Evolutionary conservation across 2,113 vertebrate species (phyloP).

Genomic region (Chiloscyllium plagiosum): DNA sequence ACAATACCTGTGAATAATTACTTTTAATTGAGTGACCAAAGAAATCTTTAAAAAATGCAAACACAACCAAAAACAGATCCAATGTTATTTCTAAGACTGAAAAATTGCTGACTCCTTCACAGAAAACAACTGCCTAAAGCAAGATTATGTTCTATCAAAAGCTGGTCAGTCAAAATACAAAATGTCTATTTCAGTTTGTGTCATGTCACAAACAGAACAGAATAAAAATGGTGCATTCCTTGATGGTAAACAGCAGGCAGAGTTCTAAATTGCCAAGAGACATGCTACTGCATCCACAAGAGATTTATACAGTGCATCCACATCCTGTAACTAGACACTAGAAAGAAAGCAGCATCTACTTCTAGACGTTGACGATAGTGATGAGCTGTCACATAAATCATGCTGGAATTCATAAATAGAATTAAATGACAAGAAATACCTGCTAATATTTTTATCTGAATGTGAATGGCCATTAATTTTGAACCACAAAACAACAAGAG

Average conservation of each 20-base stretch:
- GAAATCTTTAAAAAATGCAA: neutral
- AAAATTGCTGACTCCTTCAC: neutral
- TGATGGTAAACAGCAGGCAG: constrained; percentile 2
- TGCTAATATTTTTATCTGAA: neutral
- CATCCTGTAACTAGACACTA: neutral
- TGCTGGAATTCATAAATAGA: neutral
- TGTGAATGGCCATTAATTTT: neutral
- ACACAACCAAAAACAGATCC: neutral
- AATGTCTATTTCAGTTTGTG: neutral
- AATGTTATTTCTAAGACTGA: neutral
- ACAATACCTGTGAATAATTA: neutral
- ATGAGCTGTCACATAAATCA: neutral
- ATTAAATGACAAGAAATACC: neutral
- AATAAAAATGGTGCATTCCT: constrained; percentile 1
- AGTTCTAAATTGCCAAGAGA: neutral
- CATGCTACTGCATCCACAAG: neutral
- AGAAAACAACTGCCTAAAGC: neutral
- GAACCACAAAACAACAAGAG: neutral
- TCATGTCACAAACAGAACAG: neutral
- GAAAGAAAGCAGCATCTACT: neutral
- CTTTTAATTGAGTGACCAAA: neutral
- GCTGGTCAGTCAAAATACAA: neutral
- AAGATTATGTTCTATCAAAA: neutral
- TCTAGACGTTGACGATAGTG: neutral
- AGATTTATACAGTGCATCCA: neutral